Conservation (phyloP, 1,140 invertebrate species). For the Drosophila kurseongensis region DNA sequence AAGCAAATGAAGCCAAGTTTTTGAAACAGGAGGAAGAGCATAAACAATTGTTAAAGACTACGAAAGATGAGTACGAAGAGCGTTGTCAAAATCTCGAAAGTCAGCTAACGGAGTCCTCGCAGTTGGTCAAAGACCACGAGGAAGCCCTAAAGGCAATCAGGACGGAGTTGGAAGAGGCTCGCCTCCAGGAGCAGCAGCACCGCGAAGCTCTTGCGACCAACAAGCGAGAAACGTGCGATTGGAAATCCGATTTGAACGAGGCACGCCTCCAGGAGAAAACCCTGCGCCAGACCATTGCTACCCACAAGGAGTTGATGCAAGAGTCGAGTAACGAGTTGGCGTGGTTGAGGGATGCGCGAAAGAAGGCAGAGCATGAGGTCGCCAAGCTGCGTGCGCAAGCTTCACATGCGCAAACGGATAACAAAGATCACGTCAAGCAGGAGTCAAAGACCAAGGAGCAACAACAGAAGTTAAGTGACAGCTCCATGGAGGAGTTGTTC, state of each 20-base stretch:
- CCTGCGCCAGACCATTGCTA: not conserved
- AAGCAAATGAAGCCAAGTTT: not conserved
- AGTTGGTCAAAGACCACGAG: not conserved
- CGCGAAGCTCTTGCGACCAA: not conserved
- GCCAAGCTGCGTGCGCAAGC: no score
- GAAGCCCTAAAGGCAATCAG: conserved; percentile 9
- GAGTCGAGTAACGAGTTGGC: not conserved
- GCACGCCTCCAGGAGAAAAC: not conserved
- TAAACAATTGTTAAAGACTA: not conserved
- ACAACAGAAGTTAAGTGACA: conserved; percentile 30
- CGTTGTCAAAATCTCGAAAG: not conserved
- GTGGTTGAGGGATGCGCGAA: no score
- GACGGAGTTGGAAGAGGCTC: conserved; percentile 10
- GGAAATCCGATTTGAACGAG: not conserved
- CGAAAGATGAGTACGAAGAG: not conserved
- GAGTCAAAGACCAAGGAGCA: not conserved
- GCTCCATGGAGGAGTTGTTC: conserved; percentile 23
- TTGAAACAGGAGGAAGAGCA: not conserved
- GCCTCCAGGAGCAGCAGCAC: conserved; percentile 1
- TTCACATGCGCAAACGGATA: no score
- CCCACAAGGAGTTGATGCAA: not conserved
- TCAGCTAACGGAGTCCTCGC: conserved; percentile 1
- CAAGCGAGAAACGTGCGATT: not conserved
- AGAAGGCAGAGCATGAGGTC: no score
- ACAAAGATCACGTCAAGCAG: no score